phyloP scores from a whole-genome alignment of 2,888 invertebrate genomes.

The Spodoptera picta region DNA sequence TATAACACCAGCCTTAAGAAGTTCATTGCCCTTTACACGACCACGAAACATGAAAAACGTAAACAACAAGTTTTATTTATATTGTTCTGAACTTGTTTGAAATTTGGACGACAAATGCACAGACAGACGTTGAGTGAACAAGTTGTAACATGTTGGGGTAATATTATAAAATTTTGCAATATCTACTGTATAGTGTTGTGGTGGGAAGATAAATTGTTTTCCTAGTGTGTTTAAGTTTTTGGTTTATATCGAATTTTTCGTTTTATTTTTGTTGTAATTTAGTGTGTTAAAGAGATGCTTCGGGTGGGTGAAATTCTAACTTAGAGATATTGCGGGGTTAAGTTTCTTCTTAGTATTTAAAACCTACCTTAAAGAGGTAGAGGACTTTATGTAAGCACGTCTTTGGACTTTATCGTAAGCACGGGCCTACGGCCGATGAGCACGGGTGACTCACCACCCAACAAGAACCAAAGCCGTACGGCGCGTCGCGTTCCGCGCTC shows the following conservation, averaged over 20 bases:
- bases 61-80: slow-evolving; percentile 43
- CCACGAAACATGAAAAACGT: slow-evolving; percentile 19
- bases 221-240: too few relatives aligned
- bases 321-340: too few relatives aligned
- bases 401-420: too few relatives aligned
- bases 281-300: background rate
- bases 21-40: slow-evolving; percentile 20
- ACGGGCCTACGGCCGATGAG: too few relatives aligned
- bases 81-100: slow-evolving; percentile 39
- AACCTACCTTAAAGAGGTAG: too few relatives aligned
- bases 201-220: background rate
- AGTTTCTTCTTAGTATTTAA: too few relatives aligned
- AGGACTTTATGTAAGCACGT: too few relatives aligned
- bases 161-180: slow-evolving; percentile 27
- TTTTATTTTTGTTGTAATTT: slow-evolving; percentile 20
- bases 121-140: slow-evolving; percentile 10
- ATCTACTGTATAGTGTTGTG: background rate
- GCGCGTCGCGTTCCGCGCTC: too few relatives aligned
- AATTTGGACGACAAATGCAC: slow-evolving; percentile 21
- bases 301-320: too few relatives aligned
- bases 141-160: slow-evolving; percentile 23
- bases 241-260: too few relatives aligned
- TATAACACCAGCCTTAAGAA: background rate
- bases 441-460: too few relatives aligned
- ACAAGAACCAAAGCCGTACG: too few relatives aligned